Evolutionary conservation across 2,113 vertebrate species (phyloP), one percentile per base, ranked within the genome.

Genomic region (Hirundichthys speculiger): DNA sequence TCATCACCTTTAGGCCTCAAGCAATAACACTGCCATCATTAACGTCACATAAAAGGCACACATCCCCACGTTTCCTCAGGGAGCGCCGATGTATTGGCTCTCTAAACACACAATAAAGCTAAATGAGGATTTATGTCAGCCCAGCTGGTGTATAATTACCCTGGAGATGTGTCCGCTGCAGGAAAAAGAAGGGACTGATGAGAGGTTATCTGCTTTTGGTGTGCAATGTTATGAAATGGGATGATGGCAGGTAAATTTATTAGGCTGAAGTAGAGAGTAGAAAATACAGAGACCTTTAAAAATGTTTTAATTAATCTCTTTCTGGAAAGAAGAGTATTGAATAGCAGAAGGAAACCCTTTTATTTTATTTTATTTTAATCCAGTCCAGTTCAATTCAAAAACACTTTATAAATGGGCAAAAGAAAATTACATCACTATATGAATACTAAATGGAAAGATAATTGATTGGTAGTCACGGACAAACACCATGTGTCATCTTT

Each of bases 121-220:
- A 71, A 79, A 82, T 64, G 54, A 77, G 69, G 76, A 79, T 75
- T 74, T 71, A 61, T 79, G 62, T 73, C 30, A 13, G 43, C 16
- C 10, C 76, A 69, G 69, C 58, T 64, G 73, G 51, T 61, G n/a
- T 52, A 48, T 61, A 76, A 85, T 79, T 64, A 79, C 50, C 21
- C 20, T 43, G 40, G 20, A 21, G 47, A 66, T 22, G 38, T 21
- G 24, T 46, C 19, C 6, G 27, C 53, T 20, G 57, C 70, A 43
- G 41, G 48, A 56, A 45, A 22, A 43, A 34, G 34, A 20, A 5
- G 30, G 5, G 16, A 22, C 24, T 43, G 41, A 13, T 54, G 45
- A 22, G 38, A 34, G 19, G 16, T 42, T 49, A 50, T 43, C 34
- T 14, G 5, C 5, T 20, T 51, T 72, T 50, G 51, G 21, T 57